Base-by-base conservation (phyloP, 2,797 vertebrate species). In the Triplophysa yarkandensis region DNA sequence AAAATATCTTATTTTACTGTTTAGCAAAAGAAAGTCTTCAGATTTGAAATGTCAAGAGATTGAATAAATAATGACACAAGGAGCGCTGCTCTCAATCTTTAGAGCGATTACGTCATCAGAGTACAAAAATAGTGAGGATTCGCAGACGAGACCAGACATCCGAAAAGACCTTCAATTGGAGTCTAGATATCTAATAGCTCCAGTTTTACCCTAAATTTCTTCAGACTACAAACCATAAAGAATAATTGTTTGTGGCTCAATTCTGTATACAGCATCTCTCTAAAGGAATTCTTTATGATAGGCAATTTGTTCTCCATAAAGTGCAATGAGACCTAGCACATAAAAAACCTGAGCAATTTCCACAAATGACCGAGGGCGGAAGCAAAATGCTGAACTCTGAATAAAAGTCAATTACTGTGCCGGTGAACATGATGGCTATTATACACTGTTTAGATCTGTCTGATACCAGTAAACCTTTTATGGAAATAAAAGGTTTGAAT, bases 231-330 rank as follows among this genome's bases (percentile, higher is more conserved):
- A 75, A 85, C 23, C 21, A 67, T 41, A 30, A 28, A 65, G 34
- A 65, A 70, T 77, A 81, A 83, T 78, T 69, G 60, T 79, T 79
- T 75, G 60, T 75, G 34, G 70, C 76, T 81, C 63, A 66, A 44
- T 67, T 81, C 60, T 80, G 57, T 68, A 63, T 57, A 14, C 32
- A 57, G 57, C n/a, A 70, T 41, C 52, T 65, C 14, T 30, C 62
- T 61, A 25, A 61, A 75, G 63, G 36, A 70, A 77, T 60, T 52
- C 70, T 78, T 78, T 75, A 75, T 74, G 60, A 72, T 65, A 62
- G 65, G 77, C 82, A 82, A 73, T 77, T 82, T 82, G 75, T 68
- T 70, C 63, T 75, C 62, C 27, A 68, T 58, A 60, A 79, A 77
- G 65, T 71, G 73, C n/a, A 71, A 16, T 2, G 5, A 54, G 44